Evolutionary conservation across 2,888 invertebrate species (phyloP).

Genomic region (Synergus japonicus): DNA sequence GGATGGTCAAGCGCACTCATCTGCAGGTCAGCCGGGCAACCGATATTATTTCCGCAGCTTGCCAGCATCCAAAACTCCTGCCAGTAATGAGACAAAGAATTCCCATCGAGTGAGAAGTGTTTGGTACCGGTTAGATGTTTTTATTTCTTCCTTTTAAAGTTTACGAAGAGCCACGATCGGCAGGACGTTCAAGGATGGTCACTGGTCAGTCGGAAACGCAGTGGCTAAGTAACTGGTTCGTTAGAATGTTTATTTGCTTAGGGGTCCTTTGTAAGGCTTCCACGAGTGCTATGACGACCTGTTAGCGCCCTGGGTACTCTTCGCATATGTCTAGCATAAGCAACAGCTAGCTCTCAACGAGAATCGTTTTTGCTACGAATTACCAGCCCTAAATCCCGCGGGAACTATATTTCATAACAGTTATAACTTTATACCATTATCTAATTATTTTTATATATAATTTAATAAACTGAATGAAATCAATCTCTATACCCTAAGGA

Average conservation of each 20-base stretch:
- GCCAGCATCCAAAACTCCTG: conserved; percentile 60
- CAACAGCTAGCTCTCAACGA: conserved; percentile 58
- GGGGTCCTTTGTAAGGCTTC: conserved; percentile 70
- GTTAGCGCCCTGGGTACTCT: conserved; percentile 66
- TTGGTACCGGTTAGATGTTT: conserved; percentile 58
- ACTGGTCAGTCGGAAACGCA: conserved; percentile 43
- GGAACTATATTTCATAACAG: background rate
- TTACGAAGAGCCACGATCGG: background rate
- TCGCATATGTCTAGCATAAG: conserved; percentile 63
- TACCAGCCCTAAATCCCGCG: conserved; percentile 11
- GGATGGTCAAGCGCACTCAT: conserved; percentile 2
- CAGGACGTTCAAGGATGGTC: conserved; percentile 6
- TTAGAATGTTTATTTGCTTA: conserved; percentile 76
- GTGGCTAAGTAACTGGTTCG: conserved; percentile 76
- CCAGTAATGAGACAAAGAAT: conserved; percentile 61
- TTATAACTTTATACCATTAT: no score
- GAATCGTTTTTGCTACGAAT: conserved; percentile 49
- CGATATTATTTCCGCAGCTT: conserved; percentile 68
- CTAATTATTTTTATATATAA: no score
- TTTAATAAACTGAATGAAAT: no score
- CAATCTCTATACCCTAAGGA: no score
- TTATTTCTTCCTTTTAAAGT: conserved; percentile 53
- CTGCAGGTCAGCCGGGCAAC: conserved; percentile 41
- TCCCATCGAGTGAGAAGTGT: conserved; percentile 46
- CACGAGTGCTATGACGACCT: conserved; percentile 76